These are phyloP conservation scores for Sphaerodactylus townsendi DNA, from an alignment of 2,113 vertebrate genomes.

Conservation along the genomic window DNA sequence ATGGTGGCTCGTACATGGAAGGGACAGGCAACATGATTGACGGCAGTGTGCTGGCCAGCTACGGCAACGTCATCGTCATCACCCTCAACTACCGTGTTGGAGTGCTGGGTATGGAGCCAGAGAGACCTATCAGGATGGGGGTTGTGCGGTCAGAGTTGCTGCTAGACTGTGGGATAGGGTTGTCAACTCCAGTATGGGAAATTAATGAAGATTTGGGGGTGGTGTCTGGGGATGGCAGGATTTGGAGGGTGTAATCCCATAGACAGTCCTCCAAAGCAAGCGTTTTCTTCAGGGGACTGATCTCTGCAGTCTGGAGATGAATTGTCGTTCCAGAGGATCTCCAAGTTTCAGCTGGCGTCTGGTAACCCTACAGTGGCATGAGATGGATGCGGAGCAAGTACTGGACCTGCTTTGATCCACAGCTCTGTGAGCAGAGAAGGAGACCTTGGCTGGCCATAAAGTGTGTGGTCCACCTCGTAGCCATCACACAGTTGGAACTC, in stretches of 20 bases:
- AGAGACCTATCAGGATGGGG: neutral
- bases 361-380: neutral
- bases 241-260: too few species aligned
- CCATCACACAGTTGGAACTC: neutral
- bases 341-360: neutral
- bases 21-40: conserved; percentile 99
- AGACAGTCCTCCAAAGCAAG: too few species aligned
- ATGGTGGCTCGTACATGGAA: conserved; percentile 99
- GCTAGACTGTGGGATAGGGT: too few species aligned
- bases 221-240: too few species aligned
- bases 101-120: conserved; percentile 86
- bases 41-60: conserved; percentile 97
- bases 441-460: accelerated
- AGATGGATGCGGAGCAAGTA: too few species aligned
- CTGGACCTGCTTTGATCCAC: neutral
- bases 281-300: too few species aligned
- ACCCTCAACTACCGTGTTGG: conserved; percentile 99
- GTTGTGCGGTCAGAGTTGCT: neutral
- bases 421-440: too few species aligned
- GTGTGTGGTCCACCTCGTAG: neutral
- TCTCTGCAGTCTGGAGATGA: too few species aligned
- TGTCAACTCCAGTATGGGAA: too few species aligned
- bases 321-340: too few species aligned
- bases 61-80: conserved; percentile 98
- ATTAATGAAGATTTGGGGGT: too few species aligned